Evolutionary conservation across 1,140 invertebrate genomes (phyloP).

Genomic region (Drosophila ercepeae): DNA sequence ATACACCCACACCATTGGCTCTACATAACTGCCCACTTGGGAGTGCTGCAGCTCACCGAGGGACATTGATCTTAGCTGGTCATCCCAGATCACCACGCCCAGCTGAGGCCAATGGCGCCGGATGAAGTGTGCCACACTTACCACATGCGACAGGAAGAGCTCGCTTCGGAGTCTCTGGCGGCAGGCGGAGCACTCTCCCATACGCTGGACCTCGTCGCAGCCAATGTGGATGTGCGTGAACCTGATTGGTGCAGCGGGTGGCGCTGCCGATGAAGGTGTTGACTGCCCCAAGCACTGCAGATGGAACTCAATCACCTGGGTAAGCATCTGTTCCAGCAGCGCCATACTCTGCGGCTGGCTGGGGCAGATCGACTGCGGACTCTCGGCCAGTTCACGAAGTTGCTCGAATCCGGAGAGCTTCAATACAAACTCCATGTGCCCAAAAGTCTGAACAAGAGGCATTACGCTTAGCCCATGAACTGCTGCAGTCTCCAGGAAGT

Average conservation of each 20-base stretch:
- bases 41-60: constrained; percentile 87
- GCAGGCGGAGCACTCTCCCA: constrained; percentile 92
- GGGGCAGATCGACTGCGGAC: constrained; percentile 94
- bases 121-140: constrained; percentile 87
- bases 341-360: constrained; percentile 89
- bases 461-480: constrained; percentile 90
- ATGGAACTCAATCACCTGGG: constrained; percentile 88
- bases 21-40: constrained; percentile 90
- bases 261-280: constrained; percentile 60
- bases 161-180: constrained; percentile 85
- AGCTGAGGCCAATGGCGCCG: constrained; percentile 87
- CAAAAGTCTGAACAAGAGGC: constrained; percentile 97
- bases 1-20: constrained; percentile 95
- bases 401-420: constrained; percentile 91
- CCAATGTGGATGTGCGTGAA: constrained; percentile 91
- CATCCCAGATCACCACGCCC: constrained; percentile 96
- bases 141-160: constrained; percentile 90
- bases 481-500: constrained; percentile 84
- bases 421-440: constrained; percentile 95
- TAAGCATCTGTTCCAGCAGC: constrained; percentile 91
- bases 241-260: constrained; percentile 83
- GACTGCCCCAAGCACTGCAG: constrained; percentile 40
- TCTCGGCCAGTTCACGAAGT: constrained; percentile 90
- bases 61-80: constrained; percentile 94
- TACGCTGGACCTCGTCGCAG: constrained; percentile 92